A percentile compares a stretch with the other conserved stretches of the same genome.
Evolutionary conservation across 2,113 vertebrate genomes (phyloP).

Genomic region (Lucifuga dentata): DNA sequence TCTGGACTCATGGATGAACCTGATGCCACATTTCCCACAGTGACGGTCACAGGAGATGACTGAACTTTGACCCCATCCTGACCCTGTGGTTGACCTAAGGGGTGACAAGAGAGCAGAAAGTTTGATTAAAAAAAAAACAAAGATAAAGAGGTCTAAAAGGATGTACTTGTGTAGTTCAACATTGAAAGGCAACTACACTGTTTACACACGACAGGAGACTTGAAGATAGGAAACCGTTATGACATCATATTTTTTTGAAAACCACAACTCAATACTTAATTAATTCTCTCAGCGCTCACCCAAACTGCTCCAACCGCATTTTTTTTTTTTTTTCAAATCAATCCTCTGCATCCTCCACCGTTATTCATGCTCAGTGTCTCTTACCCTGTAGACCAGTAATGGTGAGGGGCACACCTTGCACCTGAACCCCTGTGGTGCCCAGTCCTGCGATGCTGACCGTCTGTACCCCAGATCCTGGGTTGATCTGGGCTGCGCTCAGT

Average conservation of each 20-base stretch:
- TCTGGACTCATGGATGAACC: slow-evolving; percentile 94
- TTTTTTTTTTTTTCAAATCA: neutral
- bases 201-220: too few species aligned
- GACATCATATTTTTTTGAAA: neutral
- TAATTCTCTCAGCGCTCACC: neutral
- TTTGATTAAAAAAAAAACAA: slow-evolving; percentile 4
- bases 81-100: slow-evolving; percentile 94
- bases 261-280: neutral
- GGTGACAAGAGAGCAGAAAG: slow-evolving; percentile 27
- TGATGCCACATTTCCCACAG: slow-evolving; percentile 90
- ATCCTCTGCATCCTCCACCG: neutral
- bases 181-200: slow-evolving; percentile 2
- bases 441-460: slow-evolving; percentile 96
- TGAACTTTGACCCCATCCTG: slow-evolving; percentile 95
- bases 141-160: slow-evolving; percentile 5
- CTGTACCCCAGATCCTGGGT: slow-evolving; percentile 95
- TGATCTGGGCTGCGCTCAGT: slow-evolving; percentile 94
- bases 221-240: neutral
- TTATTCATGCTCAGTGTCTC: slow-evolving; percentile 28
- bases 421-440: slow-evolving; percentile 92
- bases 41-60: slow-evolving; percentile 92
- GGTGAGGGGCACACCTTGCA: slow-evolving; percentile 97
- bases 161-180: neutral
- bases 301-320: neutral
- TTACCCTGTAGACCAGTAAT: slow-evolving; percentile 97